A percentile compares a stretch with the other conserved stretches of the same genome.
These are phyloP conservation scores for Planiliza haematocheilus DNA, from an alignment of 2,113 vertebrate genomes.

Conservation along the genomic window DNA sequence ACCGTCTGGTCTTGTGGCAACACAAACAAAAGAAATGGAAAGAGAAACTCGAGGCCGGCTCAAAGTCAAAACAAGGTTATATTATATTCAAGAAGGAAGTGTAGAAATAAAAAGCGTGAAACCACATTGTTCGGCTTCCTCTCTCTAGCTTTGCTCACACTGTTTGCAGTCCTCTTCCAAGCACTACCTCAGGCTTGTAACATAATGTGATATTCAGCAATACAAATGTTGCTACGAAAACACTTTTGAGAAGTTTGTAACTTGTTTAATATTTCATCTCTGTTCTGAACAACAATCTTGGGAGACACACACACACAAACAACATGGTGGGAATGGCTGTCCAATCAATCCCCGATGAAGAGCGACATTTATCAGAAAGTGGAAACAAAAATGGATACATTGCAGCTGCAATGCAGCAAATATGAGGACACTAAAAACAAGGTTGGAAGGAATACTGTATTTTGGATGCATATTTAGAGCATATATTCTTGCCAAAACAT, in stretches of 20 bases:
- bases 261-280: conserved; percentile 1
- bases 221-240: conserved; percentile 23
- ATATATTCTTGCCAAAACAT: background rate
- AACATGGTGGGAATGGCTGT: background rate
- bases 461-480: background rate
- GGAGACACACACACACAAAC: background rate
- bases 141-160: conserved; percentile 9
- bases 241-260: conserved; percentile 4
- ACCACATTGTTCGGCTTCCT: conserved; percentile 17
- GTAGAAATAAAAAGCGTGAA: conserved; percentile 9
- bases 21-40: conserved; percentile 1
- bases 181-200: conserved; percentile 23
- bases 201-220: conserved; percentile 22
- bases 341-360: conserved; percentile 37
- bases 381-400: background rate
- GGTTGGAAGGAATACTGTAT: background rate
- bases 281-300: conserved; percentile 12
- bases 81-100: conserved; percentile 33
- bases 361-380: conserved; percentile 29
- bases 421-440: background rate
- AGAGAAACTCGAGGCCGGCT: conserved; percentile 18
- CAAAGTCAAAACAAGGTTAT: conserved; percentile 59
- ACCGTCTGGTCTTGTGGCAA: conserved; percentile 46
- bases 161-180: background rate
- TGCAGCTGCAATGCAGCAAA: background rate